Conservation (phyloP, 2,797 vertebrate species). For the Tapera naevia region DNA sequence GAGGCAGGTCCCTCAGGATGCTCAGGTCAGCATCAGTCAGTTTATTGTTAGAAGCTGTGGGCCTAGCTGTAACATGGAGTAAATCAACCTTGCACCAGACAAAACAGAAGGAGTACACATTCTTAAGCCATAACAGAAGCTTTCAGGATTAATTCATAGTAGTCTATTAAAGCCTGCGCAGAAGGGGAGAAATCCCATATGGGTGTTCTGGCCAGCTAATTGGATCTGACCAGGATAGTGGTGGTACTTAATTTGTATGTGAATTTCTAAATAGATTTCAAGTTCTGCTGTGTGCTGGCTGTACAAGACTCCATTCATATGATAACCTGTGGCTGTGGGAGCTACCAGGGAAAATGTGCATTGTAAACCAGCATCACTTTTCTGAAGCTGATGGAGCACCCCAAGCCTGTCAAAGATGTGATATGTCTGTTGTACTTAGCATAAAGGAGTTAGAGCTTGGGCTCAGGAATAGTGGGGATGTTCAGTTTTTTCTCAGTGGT, state of each 20-base stretch:
- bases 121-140: neutral
- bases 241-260: neutral
- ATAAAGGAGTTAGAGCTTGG: neutral
- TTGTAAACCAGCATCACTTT: neutral
- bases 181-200: neutral
- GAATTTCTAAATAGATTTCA: neutral
- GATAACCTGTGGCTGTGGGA: fast-evolving
- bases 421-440: neutral
- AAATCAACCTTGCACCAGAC: neutral
- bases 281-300: neutral
- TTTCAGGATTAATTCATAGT: neutral
- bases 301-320: neutral
- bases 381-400: neutral
- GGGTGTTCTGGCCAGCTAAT: neutral
- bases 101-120: neutral
- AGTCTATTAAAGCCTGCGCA: neutral
- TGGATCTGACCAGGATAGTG: neutral
- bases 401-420: neutral
- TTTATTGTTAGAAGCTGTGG: neutral
- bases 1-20: neutral
- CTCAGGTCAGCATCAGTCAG: neutral
- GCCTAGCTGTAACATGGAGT: neutral
- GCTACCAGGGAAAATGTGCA: neutral
- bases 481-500: neutral
- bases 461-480: neutral